Evolutionary conservation across 1,140 invertebrate genomes (phyloP).

Genomic region (Heliconius hewitsoni): DNA sequence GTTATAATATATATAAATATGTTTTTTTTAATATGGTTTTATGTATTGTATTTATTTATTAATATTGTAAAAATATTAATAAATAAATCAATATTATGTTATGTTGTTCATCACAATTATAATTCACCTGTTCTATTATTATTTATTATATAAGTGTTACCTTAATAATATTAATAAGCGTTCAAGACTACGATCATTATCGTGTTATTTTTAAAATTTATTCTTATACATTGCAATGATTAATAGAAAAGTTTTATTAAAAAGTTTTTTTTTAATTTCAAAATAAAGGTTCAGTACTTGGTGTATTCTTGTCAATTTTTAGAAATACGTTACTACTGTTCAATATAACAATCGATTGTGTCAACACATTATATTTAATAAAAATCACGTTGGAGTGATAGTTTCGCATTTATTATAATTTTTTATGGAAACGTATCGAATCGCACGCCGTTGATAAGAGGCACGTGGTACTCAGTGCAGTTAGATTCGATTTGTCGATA

Average conservation of each 20-base stretch:
- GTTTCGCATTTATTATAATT: conserved; percentile 52
- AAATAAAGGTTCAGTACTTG: too few relatives aligned
- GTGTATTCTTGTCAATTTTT: not conserved
- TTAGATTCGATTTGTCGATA: conserved; percentile 26
- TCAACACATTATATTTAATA: conserved; percentile 10
- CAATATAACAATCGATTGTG: not conserved
- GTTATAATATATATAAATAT: too few relatives aligned
- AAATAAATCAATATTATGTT: not conserved
- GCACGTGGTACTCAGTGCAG: conserved; percentile 48
- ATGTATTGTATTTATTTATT: not conserved
- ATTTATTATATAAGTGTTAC: not conserved
- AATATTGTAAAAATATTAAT: not conserved
- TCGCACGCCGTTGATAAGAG: conserved; percentile 59
- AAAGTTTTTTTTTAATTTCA: not conserved
- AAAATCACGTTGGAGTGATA: conserved; percentile 41
- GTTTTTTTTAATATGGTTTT: too few relatives aligned
- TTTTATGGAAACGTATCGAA: conserved; percentile 63
- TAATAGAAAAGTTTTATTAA: not conserved
- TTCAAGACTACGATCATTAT: not conserved
- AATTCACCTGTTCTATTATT: not conserved
- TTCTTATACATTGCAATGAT: too few relatives aligned
- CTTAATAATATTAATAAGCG: not conserved
- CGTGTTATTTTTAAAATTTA: not conserved
- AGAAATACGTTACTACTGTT: not conserved
- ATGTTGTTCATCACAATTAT: not conserved